These are phyloP conservation scores for Ophion ellenae DNA, from an alignment of 2,888 invertebrate species.

Conservation along the genomic window DNA sequence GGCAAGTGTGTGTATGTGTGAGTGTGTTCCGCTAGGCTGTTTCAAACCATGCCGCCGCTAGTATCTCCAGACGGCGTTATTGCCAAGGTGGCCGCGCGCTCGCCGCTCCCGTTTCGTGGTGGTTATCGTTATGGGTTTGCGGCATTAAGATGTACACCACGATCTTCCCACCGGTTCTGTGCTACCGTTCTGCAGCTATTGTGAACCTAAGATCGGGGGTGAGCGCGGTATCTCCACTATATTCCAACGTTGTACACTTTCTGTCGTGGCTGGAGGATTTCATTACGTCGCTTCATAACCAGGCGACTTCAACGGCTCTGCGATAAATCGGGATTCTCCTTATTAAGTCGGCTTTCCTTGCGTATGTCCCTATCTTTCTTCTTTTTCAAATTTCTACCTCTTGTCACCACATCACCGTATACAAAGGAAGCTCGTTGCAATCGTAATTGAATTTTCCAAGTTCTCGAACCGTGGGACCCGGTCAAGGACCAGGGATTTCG, in stretches of 20 bases:
- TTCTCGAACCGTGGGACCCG: neutral
- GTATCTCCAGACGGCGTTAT: constrained; percentile 79
- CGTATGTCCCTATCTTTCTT: neutral
- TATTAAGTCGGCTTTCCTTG: constrained; percentile 72
- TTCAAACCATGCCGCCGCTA: constrained; percentile 53
- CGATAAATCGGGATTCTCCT: constrained; percentile 80
- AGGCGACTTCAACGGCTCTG: constrained; percentile 69
- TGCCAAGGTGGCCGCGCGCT: constrained; percentile 79
- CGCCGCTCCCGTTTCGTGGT: constrained; percentile 79
- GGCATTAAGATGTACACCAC: constrained; percentile 82
- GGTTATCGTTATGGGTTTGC: constrained; percentile 83
- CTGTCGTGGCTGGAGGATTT: constrained; percentile 74
- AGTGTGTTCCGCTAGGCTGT: constrained; percentile 54
- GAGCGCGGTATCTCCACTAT: constrained; percentile 55
- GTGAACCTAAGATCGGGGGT: constrained; percentile 51
- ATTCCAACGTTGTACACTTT: constrained; percentile 57
- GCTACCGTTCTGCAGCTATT: constrained; percentile 51
- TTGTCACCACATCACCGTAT: neutral
- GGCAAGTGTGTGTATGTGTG: constrained; percentile 40
- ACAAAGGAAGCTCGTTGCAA: neutral
- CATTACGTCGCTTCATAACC: constrained; percentile 81
- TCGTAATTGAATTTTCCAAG: neutral
- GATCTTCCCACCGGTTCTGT: constrained; percentile 72
- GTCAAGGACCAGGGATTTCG: neutral
- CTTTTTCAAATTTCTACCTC: neutral